phyloP scores from a whole-genome alignment of 2,888 invertebrate species.

The Helobdella robusta region DNA sequence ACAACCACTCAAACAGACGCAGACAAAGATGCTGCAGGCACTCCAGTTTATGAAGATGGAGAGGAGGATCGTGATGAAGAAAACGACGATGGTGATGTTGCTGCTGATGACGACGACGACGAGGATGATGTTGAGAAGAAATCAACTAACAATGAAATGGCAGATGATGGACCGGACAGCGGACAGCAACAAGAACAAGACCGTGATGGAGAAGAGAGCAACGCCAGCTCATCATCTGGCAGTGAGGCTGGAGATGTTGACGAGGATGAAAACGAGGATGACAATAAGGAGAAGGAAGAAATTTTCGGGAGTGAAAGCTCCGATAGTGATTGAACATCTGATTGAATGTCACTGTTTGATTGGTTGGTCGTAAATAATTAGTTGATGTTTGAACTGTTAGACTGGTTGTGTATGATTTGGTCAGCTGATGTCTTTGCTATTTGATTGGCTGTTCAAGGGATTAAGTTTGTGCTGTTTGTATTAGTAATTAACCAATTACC shows the following conservation, averaged over 20 bases:
- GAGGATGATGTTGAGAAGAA: not conserved
- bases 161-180: not conserved
- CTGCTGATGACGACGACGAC: constrained; percentile 6
- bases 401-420: no score
- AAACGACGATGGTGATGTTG: not conserved
- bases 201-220: no score
- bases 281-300: not conserved
- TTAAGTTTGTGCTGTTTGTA: no score
- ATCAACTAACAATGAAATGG: not conserved
- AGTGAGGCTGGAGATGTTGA: constrained; percentile 1
- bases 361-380: no score
- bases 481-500: no score
- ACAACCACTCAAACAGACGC: no score
- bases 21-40: not conserved
- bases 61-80: not conserved
- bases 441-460: no score
- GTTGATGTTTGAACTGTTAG: no score
- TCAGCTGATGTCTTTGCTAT: no score
- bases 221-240: no score
- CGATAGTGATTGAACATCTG: constrained; percentile 17
- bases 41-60: constrained; percentile 8
- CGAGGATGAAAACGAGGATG: not conserved
- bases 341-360: no score
- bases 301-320: constrained; percentile 22
- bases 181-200: not conserved